phyloP scores from a whole-genome alignment of 2,113 vertebrate species.

The Argyrosomus japonicus region DNA sequence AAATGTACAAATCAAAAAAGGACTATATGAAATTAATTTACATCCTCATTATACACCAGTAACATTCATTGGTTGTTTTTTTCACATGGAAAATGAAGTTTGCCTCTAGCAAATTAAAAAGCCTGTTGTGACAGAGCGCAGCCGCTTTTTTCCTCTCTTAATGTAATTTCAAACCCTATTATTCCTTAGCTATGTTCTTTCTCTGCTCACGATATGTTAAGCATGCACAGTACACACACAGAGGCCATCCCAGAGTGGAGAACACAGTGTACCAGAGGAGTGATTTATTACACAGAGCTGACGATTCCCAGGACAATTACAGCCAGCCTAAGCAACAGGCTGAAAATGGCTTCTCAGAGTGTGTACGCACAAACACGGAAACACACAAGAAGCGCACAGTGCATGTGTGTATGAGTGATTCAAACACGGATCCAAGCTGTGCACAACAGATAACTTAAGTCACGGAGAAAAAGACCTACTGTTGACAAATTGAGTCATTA shows the following conservation, averaged over 20 bases:
- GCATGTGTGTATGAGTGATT: slow-evolving; percentile 27
- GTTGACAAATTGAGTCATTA: slow-evolving; percentile 52
- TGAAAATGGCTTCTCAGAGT: slow-evolving; percentile 69
- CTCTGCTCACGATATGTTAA: slow-evolving; percentile 64
- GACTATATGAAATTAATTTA: slow-evolving; percentile 5
- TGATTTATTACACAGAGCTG: slow-evolving; percentile 81
- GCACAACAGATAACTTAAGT: slow-evolving; percentile 25
- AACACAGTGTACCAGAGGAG: slow-evolving; percentile 80
- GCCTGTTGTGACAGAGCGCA: slow-evolving; percentile 46
- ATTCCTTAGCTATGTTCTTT: slow-evolving; percentile 52
- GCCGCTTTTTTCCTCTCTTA: slow-evolving; percentile 12
- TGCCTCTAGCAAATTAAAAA: slow-evolving; percentile 36
- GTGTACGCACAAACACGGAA: slow-evolving; percentile 45
- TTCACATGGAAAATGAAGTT: slow-evolving; percentile 18
- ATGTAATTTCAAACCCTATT: slow-evolving; percentile 57
- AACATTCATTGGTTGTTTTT: slow-evolving; percentile 7
- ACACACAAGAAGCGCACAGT: slow-evolving; percentile 38
- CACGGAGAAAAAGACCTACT: slow-evolving; percentile 4
- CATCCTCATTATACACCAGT: slow-evolving; percentile 25
- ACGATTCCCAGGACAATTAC: slow-evolving; percentile 83
- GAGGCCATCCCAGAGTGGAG: slow-evolving; percentile 66
- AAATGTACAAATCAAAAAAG: neutral
- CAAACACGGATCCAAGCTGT: slow-evolving; percentile 19
- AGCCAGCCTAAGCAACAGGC: slow-evolving; percentile 74
- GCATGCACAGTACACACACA: slow-evolving; percentile 62